phyloP scores from a whole-genome alignment of 2,113 vertebrate genomes.

The Chitala chitala region DNA sequence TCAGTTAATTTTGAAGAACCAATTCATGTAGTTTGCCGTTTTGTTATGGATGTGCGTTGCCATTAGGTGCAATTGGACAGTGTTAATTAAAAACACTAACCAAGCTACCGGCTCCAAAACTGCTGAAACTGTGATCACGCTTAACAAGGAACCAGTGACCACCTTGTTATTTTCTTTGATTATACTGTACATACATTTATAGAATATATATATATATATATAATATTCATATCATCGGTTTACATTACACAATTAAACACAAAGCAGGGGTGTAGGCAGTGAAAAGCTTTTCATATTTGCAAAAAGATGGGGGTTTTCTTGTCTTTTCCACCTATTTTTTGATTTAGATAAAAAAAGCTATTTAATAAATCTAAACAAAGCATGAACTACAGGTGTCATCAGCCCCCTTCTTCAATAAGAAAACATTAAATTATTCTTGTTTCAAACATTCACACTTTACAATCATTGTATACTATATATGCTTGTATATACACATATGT shows the following conservation, averaged over 20 bases:
- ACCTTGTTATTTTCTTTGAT: background rate
- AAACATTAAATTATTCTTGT: conserved; percentile 62
- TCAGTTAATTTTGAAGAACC: background rate
- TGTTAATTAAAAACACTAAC: background rate
- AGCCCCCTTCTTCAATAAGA: conserved; percentile 66
- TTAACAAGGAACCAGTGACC: background rate
- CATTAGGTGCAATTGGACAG: background rate
- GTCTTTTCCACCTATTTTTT: conserved; percentile 45
- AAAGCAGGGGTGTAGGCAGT: conserved; percentile 52
- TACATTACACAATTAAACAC: conserved; percentile 40
- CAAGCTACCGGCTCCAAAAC: background rate
- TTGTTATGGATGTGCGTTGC: conserved; percentile 7
- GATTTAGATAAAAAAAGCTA: conserved; percentile 73
- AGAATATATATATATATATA: conserved; percentile 26
- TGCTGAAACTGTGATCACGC: conserved; percentile 12
- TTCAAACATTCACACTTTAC: conserved; percentile 68
- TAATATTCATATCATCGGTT: conserved; percentile 53
- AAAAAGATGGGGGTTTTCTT: conserved; percentile 48
- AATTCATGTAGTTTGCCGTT: conserved; percentile 14
- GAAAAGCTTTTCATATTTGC: conserved; percentile 61
- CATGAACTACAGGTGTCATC: conserved; percentile 23
- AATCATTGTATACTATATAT: conserved; percentile 65
- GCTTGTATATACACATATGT: conserved; percentile 50
- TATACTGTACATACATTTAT: conserved; percentile 14
- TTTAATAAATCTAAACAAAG: conserved; percentile 58